A percentile compares a stretch with the other conserved stretches of the same genome.
These are phyloP conservation scores for Troides aeacus DNA, from an alignment of 2,888 invertebrate species.

Conservation along the genomic window DNA sequence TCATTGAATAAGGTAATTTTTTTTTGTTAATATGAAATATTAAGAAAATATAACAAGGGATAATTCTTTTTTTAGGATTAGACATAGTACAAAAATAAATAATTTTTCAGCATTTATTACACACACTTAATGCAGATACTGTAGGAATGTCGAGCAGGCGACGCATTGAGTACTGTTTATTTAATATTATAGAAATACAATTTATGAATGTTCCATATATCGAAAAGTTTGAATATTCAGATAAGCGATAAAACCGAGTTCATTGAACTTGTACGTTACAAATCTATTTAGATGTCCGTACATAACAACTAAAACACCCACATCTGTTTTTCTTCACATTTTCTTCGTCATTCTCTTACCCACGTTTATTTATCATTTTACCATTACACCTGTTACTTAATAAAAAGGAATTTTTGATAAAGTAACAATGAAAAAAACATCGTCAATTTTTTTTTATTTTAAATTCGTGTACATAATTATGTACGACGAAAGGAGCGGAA, in stretches of 20 bases:
- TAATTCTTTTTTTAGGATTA: too few species aligned
- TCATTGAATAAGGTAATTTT: too few species aligned
- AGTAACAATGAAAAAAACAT: too few species aligned
- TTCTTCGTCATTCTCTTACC: not conserved
- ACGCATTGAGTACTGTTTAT: not conserved
- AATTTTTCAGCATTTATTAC: too few species aligned
- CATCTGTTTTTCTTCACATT: conserved; percentile 2
- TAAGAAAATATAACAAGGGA: too few species aligned
- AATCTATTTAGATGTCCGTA: conserved; percentile 25
- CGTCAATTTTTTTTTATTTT: too few species aligned
- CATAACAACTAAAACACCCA: conserved; percentile 18
- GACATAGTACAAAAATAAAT: too few species aligned
- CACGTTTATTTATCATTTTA: not conserved
- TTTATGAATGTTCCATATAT: not conserved
- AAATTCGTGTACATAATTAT: too few species aligned
- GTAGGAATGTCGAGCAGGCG: not conserved
- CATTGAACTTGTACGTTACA: conserved; percentile 20
- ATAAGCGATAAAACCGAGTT: conserved; percentile 23
- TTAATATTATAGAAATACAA: not conserved
- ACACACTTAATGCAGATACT: not conserved
- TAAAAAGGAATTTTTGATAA: not conserved
- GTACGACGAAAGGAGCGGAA: too few species aligned
- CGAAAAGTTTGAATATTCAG: not conserved
- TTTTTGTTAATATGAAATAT: too few species aligned
- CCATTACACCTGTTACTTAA: not conserved